A percentile compares a stretch with the other conserved stretches of the same genome.
Evolutionary conservation across 2,888 invertebrate genomes (phyloP).

Genomic region (Scaptomyza caliginosa): DNA sequence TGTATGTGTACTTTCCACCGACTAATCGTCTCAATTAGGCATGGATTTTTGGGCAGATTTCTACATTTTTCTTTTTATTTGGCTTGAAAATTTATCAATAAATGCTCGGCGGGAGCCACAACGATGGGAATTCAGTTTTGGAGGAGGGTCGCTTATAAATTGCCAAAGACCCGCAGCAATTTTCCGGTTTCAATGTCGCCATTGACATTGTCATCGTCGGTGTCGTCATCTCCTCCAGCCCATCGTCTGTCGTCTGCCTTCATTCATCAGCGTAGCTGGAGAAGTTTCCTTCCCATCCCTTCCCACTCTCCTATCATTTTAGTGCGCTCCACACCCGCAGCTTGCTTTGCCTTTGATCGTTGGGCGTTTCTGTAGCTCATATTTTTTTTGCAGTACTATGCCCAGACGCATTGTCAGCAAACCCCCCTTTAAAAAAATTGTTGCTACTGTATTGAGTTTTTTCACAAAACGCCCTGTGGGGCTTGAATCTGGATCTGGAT

Average conservation of each 20-base stretch:
- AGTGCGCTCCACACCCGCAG: conserved; percentile 52
- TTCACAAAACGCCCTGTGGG: conserved; percentile 30
- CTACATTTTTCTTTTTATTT: conserved; percentile 15
- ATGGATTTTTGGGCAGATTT: conserved; percentile 60
- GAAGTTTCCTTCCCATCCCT: neutral
- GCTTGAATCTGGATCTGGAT: neutral
- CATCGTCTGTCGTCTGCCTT: conserved; percentile 37
- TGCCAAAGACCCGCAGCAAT: conserved; percentile 80
- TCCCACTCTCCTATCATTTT: neutral
- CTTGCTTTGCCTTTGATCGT: conserved; percentile 69
- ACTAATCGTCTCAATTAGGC: conserved; percentile 81
- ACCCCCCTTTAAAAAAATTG: conserved; percentile 35
- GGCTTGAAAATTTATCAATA: conserved; percentile 70
- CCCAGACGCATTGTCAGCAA: conserved; percentile 58
- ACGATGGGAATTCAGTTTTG: conserved; percentile 19
- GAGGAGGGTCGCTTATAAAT: conserved; percentile 44
- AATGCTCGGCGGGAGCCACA: conserved; percentile 35
- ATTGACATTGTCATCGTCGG: conserved; percentile 75
- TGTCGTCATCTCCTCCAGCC: conserved; percentile 35
- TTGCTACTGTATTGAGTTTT: conserved; percentile 55
- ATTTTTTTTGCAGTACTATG: conserved; percentile 39
- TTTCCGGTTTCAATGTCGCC: conserved; percentile 77
- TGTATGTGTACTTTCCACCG: conserved; percentile 20
- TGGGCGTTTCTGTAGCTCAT: conserved; percentile 66
- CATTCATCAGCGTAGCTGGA: conserved; percentile 49